Percentiles rank a stretch among this genome's conserved stretches.
Evolutionary conservation across 2,797 vertebrate genomes (phyloP).

Genomic region (Novumbra hubbsi): DNA sequence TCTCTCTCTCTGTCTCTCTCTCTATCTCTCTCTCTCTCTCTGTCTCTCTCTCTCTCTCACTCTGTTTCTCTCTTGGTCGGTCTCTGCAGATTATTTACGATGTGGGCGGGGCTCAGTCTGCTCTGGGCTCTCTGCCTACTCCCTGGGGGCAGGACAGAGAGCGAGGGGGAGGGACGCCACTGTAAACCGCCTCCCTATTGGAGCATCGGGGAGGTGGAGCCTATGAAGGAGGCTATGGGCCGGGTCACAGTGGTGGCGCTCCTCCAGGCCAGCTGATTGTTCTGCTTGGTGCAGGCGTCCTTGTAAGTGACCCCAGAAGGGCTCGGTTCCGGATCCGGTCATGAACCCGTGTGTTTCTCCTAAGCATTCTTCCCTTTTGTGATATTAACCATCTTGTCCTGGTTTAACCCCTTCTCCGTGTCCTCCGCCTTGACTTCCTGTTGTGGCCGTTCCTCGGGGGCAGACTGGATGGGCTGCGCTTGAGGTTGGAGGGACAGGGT

Average conservation of each 20-base stretch:
- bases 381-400: neutral
- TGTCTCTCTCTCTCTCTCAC: neutral
- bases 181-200: constrained; percentile 82
- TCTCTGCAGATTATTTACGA: constrained; percentile 52
- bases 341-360: neutral
- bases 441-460: neutral
- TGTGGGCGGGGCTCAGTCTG: constrained; percentile 85
- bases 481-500: constrained; percentile 80
- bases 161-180: constrained; percentile 66
- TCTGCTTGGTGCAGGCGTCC: constrained; percentile 90
- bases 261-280: constrained; percentile 89
- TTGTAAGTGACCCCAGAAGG: constrained; percentile 65
- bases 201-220: constrained; percentile 77
- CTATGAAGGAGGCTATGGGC: constrained; percentile 80
- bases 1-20: neutral
- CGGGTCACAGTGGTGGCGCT: constrained; percentile 87
- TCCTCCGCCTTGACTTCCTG: neutral
- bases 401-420: neutral
- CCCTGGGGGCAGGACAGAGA: constrained; percentile 80
- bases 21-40: neutral
- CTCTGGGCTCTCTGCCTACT: constrained; percentile 89
- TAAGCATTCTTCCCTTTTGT: neutral
- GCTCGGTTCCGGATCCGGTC: neutral
- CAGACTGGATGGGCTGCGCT: constrained; percentile 86
- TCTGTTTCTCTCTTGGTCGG: neutral